Conservation (phyloP, 2,888 invertebrate species). For the Thecophora atra region DNA sequence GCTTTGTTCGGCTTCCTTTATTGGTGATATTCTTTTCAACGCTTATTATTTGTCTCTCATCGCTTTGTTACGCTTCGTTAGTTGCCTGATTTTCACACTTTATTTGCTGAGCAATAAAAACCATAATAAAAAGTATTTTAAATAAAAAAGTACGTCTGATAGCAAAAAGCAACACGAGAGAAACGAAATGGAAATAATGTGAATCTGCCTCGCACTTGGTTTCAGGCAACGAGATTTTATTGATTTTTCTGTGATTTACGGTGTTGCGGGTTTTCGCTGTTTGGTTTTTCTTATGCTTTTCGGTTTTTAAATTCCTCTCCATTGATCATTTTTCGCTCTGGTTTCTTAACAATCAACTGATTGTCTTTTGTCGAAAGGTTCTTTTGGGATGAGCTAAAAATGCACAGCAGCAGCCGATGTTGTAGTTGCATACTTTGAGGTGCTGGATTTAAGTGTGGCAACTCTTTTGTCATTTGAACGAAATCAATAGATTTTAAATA, state of each 20-base stretch:
- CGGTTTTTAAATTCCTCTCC: background rate
- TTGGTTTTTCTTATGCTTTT: background rate
- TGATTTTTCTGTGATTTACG: too few species aligned
- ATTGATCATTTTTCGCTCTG: too few species aligned
- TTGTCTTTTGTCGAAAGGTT: background rate
- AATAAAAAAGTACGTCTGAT: background rate
- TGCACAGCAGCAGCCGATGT: background rate
- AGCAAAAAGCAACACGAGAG: background rate
- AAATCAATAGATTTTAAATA: background rate
- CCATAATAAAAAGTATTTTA: background rate
- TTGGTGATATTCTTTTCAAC: background rate
- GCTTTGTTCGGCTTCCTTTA: background rate
- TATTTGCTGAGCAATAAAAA: background rate
- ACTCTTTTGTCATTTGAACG: background rate
- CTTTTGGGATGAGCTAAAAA: background rate
- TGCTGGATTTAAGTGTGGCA: background rate
- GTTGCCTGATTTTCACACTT: constrained; percentile 32
- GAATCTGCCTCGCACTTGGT: too few species aligned
- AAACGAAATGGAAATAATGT: background rate
- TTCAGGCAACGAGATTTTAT: too few species aligned
- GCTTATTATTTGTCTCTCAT: constrained; percentile 3
- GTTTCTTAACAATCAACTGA: too few species aligned
- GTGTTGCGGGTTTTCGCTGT: too few species aligned
- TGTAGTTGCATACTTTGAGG: constrained; percentile 12
- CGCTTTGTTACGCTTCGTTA: constrained; percentile 5